Conservation (phyloP, 1,140 invertebrate genomes). For the Leptinotarsa texana region DNA sequence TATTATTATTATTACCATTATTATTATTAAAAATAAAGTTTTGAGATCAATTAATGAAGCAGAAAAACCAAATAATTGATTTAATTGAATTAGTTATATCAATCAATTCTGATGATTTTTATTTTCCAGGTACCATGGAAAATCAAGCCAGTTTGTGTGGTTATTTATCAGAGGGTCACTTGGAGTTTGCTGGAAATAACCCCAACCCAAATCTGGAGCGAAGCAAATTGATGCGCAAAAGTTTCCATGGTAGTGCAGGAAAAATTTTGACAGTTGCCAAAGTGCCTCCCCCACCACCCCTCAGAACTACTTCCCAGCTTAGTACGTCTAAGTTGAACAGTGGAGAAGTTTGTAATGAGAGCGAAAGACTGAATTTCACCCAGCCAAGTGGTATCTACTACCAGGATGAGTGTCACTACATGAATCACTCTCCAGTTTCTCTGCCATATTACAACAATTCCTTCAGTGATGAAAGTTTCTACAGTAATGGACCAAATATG, state of each 20-base stretch:
- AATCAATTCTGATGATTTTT: slow-evolving; percentile 36
- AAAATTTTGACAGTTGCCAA: slow-evolving; percentile 80
- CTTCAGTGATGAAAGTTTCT: slow-evolving; percentile 56
- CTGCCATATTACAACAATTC: slow-evolving; percentile 46
- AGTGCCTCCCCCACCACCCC: slow-evolving; percentile 82
- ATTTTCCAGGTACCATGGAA: slow-evolving; percentile 48
- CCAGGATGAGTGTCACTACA: slow-evolving; percentile 57
- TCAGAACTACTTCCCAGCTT: slow-evolving; percentile 84
- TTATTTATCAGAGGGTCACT: slow-evolving; percentile 84
- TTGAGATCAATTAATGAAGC: no score
- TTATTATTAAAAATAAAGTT: no score
- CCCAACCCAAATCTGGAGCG: slow-evolving; percentile 82
- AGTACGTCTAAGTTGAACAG: slow-evolving; percentile 65
- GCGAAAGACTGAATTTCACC: slow-evolving; percentile 43
- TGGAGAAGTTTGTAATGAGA: slow-evolving; percentile 63
- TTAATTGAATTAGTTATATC: slow-evolving; percentile 34
- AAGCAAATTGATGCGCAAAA: slow-evolving; percentile 86
- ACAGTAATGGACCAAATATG: slow-evolving; percentile 56
- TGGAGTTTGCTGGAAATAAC: slow-evolving; percentile 71
- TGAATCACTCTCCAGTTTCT: slow-evolving; percentile 65
- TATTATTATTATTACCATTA: no score
- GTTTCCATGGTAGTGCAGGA: slow-evolving; percentile 81
- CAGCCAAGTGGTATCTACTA: slow-evolving; percentile 33
- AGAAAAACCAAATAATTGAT: no score
- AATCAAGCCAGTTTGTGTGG: slow-evolving; percentile 69